A percentile compares a stretch with the other conserved stretches of the same genome.
phyloP scores from a whole-genome alignment of 2,113 vertebrate species.

The Pardalotus punctatus region DNA sequence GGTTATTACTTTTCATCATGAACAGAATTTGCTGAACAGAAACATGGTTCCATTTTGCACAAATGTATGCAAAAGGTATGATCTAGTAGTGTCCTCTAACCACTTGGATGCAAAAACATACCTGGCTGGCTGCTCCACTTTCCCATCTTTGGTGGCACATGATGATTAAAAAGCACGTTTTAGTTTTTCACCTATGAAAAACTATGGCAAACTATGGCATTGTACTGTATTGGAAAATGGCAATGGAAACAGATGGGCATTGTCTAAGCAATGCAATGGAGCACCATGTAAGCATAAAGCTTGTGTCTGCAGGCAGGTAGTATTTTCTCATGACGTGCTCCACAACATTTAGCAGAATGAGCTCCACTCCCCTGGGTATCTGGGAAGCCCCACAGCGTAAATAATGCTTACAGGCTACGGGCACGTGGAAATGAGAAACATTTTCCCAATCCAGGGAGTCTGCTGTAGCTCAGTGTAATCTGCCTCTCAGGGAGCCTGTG shows the following conservation, averaged over 20 bases:
- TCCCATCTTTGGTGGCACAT: background rate
- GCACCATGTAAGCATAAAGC: background rate
- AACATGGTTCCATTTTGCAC: background rate
- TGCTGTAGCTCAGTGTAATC: conserved; percentile 2
- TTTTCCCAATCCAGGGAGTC: background rate
- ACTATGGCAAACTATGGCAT: background rate
- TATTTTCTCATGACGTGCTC: background rate
- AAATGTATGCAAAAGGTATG: background rate
- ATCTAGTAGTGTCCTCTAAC: background rate
- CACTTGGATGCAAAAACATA: background rate
- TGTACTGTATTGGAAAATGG: background rate
- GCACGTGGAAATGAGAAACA: background rate
- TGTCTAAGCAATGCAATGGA: background rate
- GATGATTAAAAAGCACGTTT: background rate
- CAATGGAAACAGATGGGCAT: background rate
- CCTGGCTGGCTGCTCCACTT: background rate
- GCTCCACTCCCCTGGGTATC: background rate
- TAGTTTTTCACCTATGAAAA: background rate
- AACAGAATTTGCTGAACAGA: background rate
- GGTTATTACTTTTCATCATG: background rate
- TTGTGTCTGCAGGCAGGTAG: background rate
- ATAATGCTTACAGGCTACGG: background rate
- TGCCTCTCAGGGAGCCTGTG: conserved; percentile 4
- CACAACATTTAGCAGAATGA: background rate
- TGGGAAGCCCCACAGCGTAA: conserved; percentile 11